A percentile compares a stretch with the other conserved stretches of the same genome.
These are phyloP conservation scores for Syncerus caffer DNA, from an alignment of 2,797 vertebrate genomes.

Conservation along the genomic window DNA sequence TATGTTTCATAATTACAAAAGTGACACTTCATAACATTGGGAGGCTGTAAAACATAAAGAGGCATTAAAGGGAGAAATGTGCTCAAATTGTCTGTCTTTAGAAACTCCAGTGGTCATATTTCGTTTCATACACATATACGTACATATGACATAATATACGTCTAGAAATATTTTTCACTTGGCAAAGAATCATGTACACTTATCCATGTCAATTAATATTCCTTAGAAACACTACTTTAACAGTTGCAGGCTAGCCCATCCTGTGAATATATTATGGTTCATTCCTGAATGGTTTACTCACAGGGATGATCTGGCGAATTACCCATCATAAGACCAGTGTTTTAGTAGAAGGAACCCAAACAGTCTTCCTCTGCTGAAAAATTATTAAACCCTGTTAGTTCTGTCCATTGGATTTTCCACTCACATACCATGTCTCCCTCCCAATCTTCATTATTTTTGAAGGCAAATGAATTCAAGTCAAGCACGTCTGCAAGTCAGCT, in stretches of 20 bases:
- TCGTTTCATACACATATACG: background rate
- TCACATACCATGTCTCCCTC: background rate
- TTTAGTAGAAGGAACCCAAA: background rate
- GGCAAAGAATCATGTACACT: background rate
- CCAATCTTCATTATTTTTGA: background rate
- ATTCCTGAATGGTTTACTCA: background rate
- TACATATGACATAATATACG: background rate
- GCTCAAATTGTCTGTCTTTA: background rate
- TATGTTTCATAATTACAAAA: background rate
- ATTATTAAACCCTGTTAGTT: background rate
- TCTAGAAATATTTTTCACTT: background rate
- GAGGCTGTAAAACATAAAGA: background rate
- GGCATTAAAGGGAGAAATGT: background rate
- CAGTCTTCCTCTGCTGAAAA: background rate
- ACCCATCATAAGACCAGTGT: background rate
- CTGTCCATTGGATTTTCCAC: background rate
- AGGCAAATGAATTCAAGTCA: background rate
- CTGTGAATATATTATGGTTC: background rate
- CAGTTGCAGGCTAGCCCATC: background rate
- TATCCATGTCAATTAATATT: background rate
- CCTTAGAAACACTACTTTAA: background rate
- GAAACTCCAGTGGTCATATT: background rate
- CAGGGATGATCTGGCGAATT: background rate
- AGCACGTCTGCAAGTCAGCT: background rate
- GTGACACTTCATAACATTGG: background rate